Conservation (phyloP, 2,888 invertebrate genomes). For the Slavum lentiscoides region DNA sequence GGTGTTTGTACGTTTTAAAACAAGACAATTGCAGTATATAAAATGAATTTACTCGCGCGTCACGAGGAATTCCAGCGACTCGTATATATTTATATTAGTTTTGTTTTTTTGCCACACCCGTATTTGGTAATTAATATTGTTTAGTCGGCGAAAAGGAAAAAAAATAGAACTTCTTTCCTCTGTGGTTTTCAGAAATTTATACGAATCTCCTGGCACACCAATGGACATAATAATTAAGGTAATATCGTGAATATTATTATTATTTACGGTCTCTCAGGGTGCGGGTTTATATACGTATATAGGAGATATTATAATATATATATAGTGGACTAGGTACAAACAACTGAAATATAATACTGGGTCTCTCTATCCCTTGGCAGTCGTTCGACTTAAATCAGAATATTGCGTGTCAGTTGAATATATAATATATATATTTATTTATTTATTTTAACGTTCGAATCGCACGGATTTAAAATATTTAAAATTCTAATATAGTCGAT, state of each 20-base stretch:
- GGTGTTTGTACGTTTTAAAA: too few relatives aligned
- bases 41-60: too few relatives aligned
- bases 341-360: background rate
- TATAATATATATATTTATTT: background rate
- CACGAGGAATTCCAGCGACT: too few relatives aligned
- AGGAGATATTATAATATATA: too few relatives aligned
- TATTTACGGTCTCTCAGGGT: conserved; percentile 47
- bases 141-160: background rate
- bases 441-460: too few relatives aligned
- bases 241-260: conserved; percentile 27
- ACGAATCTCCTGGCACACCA: background rate
- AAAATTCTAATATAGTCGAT: too few relatives aligned
- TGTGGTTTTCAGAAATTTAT: conserved; percentile 12
- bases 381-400: conserved; percentile 16
- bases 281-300: background rate
- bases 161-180: conserved; percentile 23
- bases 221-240: conserved; percentile 26
- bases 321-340: background rate
- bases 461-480: too few relatives aligned
- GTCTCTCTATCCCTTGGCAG: conserved; percentile 9
- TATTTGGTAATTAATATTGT: background rate
- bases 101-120: too few relatives aligned
- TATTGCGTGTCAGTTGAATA: background rate
- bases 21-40: too few relatives aligned
- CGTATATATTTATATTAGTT: too few relatives aligned